Conservation (phyloP, 2,888 invertebrate genomes). For the Xiphydria camelus region DNA sequence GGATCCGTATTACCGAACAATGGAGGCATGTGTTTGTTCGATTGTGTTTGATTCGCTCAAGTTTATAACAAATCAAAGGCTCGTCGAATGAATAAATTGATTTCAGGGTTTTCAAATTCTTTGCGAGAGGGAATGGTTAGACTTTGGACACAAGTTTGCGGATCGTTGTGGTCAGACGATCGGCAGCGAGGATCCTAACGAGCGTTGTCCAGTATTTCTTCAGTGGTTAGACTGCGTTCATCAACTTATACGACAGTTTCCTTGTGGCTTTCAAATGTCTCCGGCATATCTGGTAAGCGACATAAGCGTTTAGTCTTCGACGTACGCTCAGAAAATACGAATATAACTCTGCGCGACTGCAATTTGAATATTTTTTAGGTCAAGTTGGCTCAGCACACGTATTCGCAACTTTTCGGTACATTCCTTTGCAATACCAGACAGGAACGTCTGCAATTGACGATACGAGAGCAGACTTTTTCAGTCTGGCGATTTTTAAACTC, state of each 20-base stretch:
- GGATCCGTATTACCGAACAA: conserved; percentile 93
- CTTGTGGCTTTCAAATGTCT: conserved; percentile 95
- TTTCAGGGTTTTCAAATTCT: conserved; percentile 88
- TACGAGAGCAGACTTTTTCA: conserved; percentile 73
- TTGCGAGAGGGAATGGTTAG: conserved; percentile 95
- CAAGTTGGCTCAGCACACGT: conserved; percentile 92
- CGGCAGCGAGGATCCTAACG: conserved; percentile 86
- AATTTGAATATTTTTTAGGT: conserved; percentile 67
- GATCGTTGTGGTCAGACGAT: conserved; percentile 88
- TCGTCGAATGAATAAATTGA: no score
- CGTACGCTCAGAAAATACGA: no score
- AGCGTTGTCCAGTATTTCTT: conserved; percentile 94
- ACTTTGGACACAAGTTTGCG: conserved; percentile 97
- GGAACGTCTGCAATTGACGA: conserved; percentile 69
- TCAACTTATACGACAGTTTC: conserved; percentile 86
- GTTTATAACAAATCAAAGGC: no score
- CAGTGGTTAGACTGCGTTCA: conserved; percentile 98
- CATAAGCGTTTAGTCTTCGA: background rate
- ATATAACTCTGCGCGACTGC: no score
- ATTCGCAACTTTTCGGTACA: conserved; percentile 95
- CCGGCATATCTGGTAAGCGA: conserved; percentile 83
- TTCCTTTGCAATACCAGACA: conserved; percentile 88
- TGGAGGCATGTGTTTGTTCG: conserved; percentile 66
- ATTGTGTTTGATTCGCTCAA: no score
- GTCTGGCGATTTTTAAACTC: conserved; percentile 87